phyloP scores from a whole-genome alignment of 2,113 vertebrate species.

The Corapipo altera region DNA sequence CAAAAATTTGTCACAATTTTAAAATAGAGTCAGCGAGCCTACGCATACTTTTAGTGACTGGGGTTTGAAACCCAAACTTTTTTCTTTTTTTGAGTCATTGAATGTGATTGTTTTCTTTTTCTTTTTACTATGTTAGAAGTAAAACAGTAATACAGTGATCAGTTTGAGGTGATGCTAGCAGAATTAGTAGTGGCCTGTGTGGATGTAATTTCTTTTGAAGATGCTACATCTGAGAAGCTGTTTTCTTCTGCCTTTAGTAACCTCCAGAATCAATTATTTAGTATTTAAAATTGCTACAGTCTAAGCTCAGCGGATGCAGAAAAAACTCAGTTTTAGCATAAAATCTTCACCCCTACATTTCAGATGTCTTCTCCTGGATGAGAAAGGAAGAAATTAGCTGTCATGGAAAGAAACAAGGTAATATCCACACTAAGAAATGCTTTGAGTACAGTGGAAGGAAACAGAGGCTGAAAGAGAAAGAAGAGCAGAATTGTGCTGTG shows the following conservation, averaged over 20 bases:
- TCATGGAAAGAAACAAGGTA: neutral
- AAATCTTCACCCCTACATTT: neutral
- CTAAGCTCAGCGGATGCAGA: neutral
- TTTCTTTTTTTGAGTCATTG: neutral
- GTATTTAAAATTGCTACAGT: neutral
- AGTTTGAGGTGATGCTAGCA: neutral
- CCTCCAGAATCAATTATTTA: neutral
- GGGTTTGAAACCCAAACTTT: neutral
- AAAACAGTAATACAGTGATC: neutral
- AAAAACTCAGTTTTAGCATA: neutral
- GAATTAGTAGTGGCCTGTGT: neutral
- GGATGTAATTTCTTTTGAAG: neutral
- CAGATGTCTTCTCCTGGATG: neutral
- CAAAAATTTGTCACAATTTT: neutral
- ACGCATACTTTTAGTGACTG: neutral
- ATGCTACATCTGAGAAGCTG: neutral
- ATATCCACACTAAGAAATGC: neutral
- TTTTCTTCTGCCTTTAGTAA: neutral
- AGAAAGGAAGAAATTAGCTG: neutral
- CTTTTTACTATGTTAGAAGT: neutral
- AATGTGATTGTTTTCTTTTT: neutral
- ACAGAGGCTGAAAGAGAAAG: neutral
- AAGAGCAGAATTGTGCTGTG: neutral
- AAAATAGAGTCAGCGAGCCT: neutral
- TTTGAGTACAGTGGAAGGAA: neutral